Evolutionary conservation across 1,140 invertebrate genomes (phyloP), one percentile per base, ranked within the genome.

Genomic region (Eupeodes corollae): DNA sequence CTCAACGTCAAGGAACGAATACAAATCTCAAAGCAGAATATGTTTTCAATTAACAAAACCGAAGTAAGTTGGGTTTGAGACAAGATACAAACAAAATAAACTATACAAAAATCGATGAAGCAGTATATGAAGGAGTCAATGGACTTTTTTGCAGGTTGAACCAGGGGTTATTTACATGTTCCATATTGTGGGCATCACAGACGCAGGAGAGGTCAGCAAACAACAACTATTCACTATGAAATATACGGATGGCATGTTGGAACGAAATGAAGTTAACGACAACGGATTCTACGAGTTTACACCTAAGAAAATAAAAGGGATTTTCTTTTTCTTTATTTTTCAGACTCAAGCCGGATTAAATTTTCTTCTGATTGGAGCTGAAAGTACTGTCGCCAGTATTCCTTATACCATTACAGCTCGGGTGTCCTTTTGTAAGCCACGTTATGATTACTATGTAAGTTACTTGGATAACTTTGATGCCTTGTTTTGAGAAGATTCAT

Each of bases 161-260:
- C 39, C 46, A 5, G 46, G 46, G 5, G 46, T 48, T 1, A 48
- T 33, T 42, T 48, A 48, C 26, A 48, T 48, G n/a, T 48, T 48
- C 16, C 46, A 48, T 48, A 33, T 48, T 6, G 32, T 42, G 2
- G 46, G 46, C 26, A 48, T 48, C 26, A 48, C 40, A 13, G 46
- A 48, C 30, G 41, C 40, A 3, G 46, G 46, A 42, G 46, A 48
- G 21, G 42, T 40, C 3, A 48, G 30, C 5, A 30, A 39, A 11
- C 39, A 48, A 21, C 46, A 48, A 26, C 33, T 48, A 8, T 48
- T 48, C n/a, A 42, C 46, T 12, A 42, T 48, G 8, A 30, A 48
- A 12, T 48, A 48, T 42, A 31, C 46, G 1, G 40, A 48, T 18
- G 46, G 46, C 2, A 33, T 35, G n/a, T 16, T 48, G n/a, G 39